Evolutionary conservation across 1,140 invertebrate genomes (phyloP).

Genomic region (Homarus americanus): DNA sequence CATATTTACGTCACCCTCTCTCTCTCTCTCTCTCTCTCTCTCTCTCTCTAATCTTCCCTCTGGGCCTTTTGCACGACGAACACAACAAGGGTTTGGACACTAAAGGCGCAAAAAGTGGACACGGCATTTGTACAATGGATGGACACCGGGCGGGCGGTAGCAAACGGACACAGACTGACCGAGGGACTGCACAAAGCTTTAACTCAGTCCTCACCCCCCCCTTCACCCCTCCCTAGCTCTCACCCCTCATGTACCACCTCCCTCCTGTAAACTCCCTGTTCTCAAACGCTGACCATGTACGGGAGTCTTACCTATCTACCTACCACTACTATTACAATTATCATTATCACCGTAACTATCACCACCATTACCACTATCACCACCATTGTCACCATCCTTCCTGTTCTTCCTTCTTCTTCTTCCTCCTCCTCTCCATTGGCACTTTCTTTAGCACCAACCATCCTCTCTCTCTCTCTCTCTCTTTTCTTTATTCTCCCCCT

Average conservation of each 20-base stretch:
- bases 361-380: too few relatives aligned
- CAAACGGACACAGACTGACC: conserved; percentile 45
- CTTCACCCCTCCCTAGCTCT: neutral
- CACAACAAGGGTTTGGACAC: neutral
- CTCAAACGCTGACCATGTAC: too few relatives aligned
- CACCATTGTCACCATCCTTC: too few relatives aligned
- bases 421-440: neutral
- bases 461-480: conserved; percentile 32
- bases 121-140: too few relatives aligned
- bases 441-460: neutral
- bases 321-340: too few relatives aligned
- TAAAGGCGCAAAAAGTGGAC: neutral
- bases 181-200: conserved; percentile 40
- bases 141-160: conserved; percentile 49
- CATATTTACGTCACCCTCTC: conserved; percentile 66
- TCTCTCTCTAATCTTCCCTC: conserved; percentile 27
- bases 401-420: too few relatives aligned
- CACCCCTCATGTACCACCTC: too few relatives aligned
- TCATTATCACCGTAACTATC: too few relatives aligned
- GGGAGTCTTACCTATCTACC: too few relatives aligned
- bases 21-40: too few relatives aligned
- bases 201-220: too few relatives aligned
- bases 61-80: neutral
- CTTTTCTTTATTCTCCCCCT: conserved; percentile 17
- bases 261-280: too few relatives aligned